phyloP scores from a whole-genome alignment of 2,797 vertebrate genomes.

The Synanceia verrucosa region DNA sequence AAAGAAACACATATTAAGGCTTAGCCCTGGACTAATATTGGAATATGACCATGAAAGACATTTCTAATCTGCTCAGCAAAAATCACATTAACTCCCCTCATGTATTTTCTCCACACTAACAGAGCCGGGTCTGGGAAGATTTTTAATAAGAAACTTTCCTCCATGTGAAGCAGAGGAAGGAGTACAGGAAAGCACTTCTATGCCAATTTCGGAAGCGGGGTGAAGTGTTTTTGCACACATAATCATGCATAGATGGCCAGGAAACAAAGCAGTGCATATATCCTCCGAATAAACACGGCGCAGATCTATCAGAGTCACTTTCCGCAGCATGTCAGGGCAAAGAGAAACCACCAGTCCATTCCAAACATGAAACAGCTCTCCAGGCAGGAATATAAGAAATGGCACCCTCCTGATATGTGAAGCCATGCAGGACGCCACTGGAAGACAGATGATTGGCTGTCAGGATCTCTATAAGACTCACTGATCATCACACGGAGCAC shows the following conservation, averaged over 20 bases:
- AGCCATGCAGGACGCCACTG: conserved; percentile 58
- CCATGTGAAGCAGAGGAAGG: conserved; percentile 33
- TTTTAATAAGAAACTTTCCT: conserved; percentile 75
- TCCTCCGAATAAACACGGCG: conserved; percentile 34
- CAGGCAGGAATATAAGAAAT: conserved; percentile 67
- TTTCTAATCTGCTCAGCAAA: conserved; percentile 84
- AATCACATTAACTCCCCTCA: conserved; percentile 84
- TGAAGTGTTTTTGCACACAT: conserved; percentile 12
- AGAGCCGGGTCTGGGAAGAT: conserved; percentile 64
- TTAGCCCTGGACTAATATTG: conserved; percentile 82
- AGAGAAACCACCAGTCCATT: conserved; percentile 61
- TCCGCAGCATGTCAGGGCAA: conserved; percentile 36
- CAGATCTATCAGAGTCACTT: conserved; percentile 61
- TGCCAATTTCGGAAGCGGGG: conserved; percentile 46
- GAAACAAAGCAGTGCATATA: conserved; percentile 50
- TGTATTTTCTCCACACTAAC: conserved; percentile 79
- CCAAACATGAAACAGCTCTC: conserved; percentile 68
- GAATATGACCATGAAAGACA: conserved; percentile 85
- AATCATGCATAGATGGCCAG: conserved; percentile 2
- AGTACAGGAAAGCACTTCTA: conserved; percentile 33
- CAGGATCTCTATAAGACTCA: conserved; percentile 65
- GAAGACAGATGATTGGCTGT: conserved; percentile 77
- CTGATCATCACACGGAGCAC: conserved; percentile 76
- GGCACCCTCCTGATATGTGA: conserved; percentile 66
- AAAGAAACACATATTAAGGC: conserved; percentile 80